These are phyloP conservation scores for Sebastes dallii DNA, from an alignment of 2,797 vertebrate species.

Conservation along the genomic window DNA sequence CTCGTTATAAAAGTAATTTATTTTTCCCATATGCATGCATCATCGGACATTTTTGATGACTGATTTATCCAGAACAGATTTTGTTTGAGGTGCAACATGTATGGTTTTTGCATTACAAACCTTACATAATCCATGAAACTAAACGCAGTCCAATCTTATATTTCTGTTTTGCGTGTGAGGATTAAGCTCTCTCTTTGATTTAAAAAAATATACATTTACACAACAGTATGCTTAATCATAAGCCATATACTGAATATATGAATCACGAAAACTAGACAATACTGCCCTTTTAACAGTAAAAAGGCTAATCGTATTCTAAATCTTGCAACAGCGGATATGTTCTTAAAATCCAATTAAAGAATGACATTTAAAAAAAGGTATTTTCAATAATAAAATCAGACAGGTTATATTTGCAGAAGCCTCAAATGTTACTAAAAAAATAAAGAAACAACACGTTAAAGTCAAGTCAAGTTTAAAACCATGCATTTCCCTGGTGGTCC, in stretches of 20 bases:
- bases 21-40: not conserved
- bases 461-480: slow-evolving; percentile 33
- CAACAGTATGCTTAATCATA: not conserved
- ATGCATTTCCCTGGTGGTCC: slow-evolving; percentile 48
- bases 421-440: not conserved
- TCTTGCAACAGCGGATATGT: not conserved
- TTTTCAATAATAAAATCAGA: not conserved
- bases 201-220: not conserved
- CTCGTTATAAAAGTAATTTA: not conserved
- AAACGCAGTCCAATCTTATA: not conserved
- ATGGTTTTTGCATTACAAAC: not conserved
- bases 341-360: slow-evolving; percentile 16
- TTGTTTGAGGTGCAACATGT: not conserved
- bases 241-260: not conserved
- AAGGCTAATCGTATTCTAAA: not conserved
- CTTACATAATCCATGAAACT: not conserved
- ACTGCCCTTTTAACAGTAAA: not conserved
- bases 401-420: slow-evolving; percentile 4
- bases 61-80: not conserved
- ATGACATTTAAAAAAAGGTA: slow-evolving; percentile 17
- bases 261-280: not conserved
- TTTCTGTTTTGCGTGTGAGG: not conserved
- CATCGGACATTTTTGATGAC: not conserved
- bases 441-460: slow-evolving; percentile 19
- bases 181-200: not conserved